Conservation (phyloP, 2,113 vertebrate genomes). For the Elephantulus edwardii region DNA sequence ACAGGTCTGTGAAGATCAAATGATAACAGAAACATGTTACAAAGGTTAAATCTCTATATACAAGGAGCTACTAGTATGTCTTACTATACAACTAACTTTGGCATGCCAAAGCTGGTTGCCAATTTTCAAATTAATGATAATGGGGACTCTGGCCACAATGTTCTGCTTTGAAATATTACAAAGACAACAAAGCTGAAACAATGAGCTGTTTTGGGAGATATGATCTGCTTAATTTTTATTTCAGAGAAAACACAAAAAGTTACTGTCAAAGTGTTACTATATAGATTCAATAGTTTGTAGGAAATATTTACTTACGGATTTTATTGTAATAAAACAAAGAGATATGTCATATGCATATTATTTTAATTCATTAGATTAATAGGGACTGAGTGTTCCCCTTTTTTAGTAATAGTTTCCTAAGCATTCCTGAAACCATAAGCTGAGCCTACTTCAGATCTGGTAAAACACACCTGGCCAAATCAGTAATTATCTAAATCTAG, state of each 20-base stretch:
- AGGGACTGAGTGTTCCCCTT: not conserved
- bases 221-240: slow-evolving; percentile 40
- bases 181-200: slow-evolving; percentile 4
- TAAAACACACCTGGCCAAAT: not conserved
- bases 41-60: not conserved
- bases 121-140: slow-evolving; percentile 39
- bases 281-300: slow-evolving; percentile 51
- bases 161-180: slow-evolving; percentile 1
- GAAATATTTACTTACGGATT: slow-evolving; percentile 59
- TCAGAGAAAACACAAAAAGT: slow-evolving; percentile 41
- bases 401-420: not conserved
- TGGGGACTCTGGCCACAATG: not conserved
- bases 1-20: slow-evolving; percentile 23
- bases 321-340: slow-evolving; percentile 47
- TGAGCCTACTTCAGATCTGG: not conserved
- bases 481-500: not conserved
- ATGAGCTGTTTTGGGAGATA: not conserved
- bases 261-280: not conserved
- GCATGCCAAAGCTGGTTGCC: not conserved
- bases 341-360: slow-evolving; percentile 35
- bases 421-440: not conserved
- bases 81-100: not conserved
- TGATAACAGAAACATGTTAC: not conserved
- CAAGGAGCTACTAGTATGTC: not conserved
- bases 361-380: slow-evolving; percentile 37